A percentile compares a stretch with the other conserved stretches of the same genome.
Evolutionary conservation across 2,888 invertebrate species (phyloP).

Genomic region (Eilema griseolum): DNA sequence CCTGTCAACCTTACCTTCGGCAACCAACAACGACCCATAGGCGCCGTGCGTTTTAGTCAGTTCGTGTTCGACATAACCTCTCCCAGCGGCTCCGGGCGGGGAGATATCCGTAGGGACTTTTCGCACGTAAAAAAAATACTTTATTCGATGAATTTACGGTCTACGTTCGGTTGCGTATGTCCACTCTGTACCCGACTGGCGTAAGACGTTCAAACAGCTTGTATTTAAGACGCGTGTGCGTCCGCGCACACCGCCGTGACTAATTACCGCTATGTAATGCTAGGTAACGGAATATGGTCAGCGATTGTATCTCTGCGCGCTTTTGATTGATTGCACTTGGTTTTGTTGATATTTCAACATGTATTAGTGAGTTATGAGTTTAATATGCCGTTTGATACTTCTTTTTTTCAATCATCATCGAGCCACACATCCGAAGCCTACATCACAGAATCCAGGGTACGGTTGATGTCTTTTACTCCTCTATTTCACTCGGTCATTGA

Average conservation of each 20-base stretch:
- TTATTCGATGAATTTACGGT: neutral
- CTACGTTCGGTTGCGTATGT: neutral
- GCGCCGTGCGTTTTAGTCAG: too few species aligned
- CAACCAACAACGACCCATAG: too few species aligned
- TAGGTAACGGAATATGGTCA: slow-evolving; percentile 22
- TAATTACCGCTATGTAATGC: slow-evolving; percentile 57
- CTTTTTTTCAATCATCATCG: neutral
- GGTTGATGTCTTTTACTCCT: neutral
- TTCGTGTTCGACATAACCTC: too few species aligned
- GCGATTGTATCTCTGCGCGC: slow-evolving; percentile 10
- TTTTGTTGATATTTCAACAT: neutral
- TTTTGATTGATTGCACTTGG: slow-evolving; percentile 14
- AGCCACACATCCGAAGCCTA: neutral
- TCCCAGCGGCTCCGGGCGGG: too few species aligned
- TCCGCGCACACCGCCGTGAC: slow-evolving; percentile 41
- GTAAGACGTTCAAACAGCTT: neutral
- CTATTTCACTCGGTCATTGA: neutral
- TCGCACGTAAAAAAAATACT: too few species aligned
- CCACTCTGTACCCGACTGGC: neutral
- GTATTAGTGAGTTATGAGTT: neutral
- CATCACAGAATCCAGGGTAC: too few species aligned
- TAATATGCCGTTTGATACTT: neutral
- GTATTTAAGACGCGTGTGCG: slow-evolving; percentile 22
- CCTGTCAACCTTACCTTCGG: too few species aligned
- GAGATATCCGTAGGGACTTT: too few species aligned